Evolutionary conservation across 2,113 vertebrate species (phyloP).

Genomic region (Xiphias gladius): DNA sequence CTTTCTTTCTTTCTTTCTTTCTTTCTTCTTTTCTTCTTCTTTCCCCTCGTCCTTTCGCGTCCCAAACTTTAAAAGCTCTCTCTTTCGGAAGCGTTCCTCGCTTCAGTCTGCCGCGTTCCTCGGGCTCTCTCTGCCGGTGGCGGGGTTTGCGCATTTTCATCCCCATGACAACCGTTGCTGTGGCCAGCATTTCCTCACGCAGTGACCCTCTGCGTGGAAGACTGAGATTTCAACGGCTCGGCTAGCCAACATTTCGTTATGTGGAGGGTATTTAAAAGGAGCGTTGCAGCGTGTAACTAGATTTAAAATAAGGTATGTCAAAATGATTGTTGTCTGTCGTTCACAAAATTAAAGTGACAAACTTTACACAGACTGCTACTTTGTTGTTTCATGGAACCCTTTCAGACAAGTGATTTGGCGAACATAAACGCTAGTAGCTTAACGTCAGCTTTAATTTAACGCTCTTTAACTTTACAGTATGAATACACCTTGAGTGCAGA

Average conservation of each 20-base stretch:
- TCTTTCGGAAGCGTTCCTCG: too few relatives aligned
- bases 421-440: not conserved
- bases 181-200: not conserved
- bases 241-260: not conserved
- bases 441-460: not conserved
- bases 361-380: not conserved
- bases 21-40: too few relatives aligned
- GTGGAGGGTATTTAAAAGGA: not conserved
- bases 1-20: not conserved
- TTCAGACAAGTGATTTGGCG: not conserved
- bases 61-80: too few relatives aligned
- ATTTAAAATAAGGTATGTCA: constrained; percentile 31
- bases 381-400: not conserved
- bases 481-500: too few relatives aligned
- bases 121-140: not conserved
- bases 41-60: too few relatives aligned
- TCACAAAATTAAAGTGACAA: not conserved
- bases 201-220: constrained; percentile 29
- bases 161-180: constrained; percentile 72
- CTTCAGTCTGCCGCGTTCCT: not conserved
- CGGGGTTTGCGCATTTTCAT: not conserved
- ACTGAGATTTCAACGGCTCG: constrained; percentile 58
- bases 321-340: not conserved
- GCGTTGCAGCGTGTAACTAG: too few relatives aligned
- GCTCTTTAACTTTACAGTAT: not conserved